Conservation (phyloP, 2,888 invertebrate genomes). For the Shargacucullia verbasci region DNA sequence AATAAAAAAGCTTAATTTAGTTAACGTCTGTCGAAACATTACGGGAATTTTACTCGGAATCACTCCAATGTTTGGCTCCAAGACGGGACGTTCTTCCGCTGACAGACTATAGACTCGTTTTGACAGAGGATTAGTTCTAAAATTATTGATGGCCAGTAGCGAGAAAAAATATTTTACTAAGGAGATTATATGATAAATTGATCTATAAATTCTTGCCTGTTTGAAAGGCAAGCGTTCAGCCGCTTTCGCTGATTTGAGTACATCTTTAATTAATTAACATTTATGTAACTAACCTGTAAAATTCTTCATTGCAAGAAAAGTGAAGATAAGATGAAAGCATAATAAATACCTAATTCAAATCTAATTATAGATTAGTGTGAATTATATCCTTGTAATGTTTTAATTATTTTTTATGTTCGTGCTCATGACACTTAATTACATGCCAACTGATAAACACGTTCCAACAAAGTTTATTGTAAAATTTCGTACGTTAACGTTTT, state of each 20-base stretch:
- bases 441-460: constrained; percentile 13
- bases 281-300: too few species aligned
- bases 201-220: too few species aligned
- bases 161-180: background rate
- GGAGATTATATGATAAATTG: too few species aligned
- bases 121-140: constrained; percentile 3
- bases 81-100: constrained; percentile 16
- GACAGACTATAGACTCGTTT: constrained; percentile 20
- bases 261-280: too few species aligned
- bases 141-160: constrained; percentile 27
- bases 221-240: too few species aligned
- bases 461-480: background rate
- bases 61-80: constrained; percentile 8
- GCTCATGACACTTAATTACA: constrained; percentile 23
- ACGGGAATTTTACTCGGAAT: constrained; percentile 49
- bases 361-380: too few species aligned
- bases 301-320: too few species aligned
- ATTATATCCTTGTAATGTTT: too few species aligned
- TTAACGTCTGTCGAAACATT: constrained; percentile 51
- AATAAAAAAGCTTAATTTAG: constrained; percentile 42
- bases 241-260: too few species aligned
- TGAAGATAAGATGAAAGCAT: too few species aligned
- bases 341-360: too few species aligned
- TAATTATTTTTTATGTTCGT: background rate
- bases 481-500: too few species aligned